Base-by-base conservation (phyloP, 2,797 vertebrate species). In the Carduelis carduelis region DNA sequence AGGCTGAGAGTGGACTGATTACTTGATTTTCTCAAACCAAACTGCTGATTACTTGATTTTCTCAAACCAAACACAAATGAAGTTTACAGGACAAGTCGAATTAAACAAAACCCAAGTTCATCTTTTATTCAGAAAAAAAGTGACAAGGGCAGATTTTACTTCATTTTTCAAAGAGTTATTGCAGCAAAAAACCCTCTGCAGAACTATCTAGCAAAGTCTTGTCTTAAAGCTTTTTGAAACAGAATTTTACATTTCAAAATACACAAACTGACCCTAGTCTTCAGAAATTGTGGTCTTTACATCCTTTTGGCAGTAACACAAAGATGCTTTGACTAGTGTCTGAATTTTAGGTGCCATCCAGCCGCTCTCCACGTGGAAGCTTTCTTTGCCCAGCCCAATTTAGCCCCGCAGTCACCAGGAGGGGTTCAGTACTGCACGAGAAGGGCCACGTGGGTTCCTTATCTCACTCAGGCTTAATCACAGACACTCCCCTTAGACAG, bases 81-180 rank as follows among this genome's bases (percentile, higher is more conserved):
- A 87, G 39, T 64, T 59, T 72, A 50, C 47, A 91, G 83, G 82
- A 80, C 18, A 41, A 93, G 75, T 19, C 34, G 59, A 87, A 95
- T 90, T 87, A 93, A 95, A 90, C 84, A 81, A 95, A 83, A 57
- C 55, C 34, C 37, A 85, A 89, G 28, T 83, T 77, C 59, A 81
- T 91, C 83, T 71, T 72, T 78, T 81, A 93, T 85, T 84, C 78
- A 92, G 63, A 56, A 69, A 30, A 22, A 52, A 56, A 64, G 49
- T 0, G 0, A 78, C 72, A 55, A 83, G 71, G 68, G 30, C 49
- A 69, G 46, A 77, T 68, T 75, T 53, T 11, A 69, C 37, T 93
- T 65, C 12, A 26, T 70, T 87, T 92, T 90, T 76, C 55, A 65
- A 83, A 59, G 44, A 85, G n/a, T n/a, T 78, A 50, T 5, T 57